A percentile compares a stretch with the other conserved stretches of the same genome.
These are phyloP conservation scores for Pelecanus crispus DNA, from an alignment of 2,113 vertebrate genomes.

Conservation along the genomic window DNA sequence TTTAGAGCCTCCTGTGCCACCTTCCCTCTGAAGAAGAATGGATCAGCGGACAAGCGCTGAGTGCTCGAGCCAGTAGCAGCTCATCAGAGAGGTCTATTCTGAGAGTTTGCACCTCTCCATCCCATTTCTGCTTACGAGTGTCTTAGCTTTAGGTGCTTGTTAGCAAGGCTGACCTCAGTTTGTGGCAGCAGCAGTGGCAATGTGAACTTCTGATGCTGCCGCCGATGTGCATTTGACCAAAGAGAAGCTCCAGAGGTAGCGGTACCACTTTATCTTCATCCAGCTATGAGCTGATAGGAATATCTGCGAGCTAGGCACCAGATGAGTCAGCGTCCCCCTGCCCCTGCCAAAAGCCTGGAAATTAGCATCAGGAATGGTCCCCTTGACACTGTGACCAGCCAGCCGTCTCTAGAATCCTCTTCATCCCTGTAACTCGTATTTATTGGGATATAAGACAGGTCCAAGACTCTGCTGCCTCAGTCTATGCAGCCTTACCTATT, in stretches of 20 bases:
- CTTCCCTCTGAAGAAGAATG: background rate
- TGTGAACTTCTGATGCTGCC: background rate
- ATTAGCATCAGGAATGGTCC: background rate
- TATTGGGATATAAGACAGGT: background rate
- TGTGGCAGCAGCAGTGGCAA: background rate
- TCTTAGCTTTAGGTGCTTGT: background rate
- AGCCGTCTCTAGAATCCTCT: background rate
- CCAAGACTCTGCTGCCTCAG: background rate
- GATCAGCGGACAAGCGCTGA: background rate
- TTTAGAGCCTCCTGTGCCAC: background rate
- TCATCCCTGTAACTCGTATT: background rate
- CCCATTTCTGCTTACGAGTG: background rate
- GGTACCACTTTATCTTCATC: background rate
- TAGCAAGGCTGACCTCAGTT: background rate
- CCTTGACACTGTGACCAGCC: background rate
- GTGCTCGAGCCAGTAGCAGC: background rate
- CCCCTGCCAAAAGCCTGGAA: background rate
- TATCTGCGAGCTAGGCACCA: background rate
- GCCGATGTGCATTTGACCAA: fast-evolving
- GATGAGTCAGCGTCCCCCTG: background rate
- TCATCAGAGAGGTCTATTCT: background rate
- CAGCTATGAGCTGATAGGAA: background rate
- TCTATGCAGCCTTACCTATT: background rate
- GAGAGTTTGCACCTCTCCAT: no score
- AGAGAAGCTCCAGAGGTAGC: background rate